phyloP scores from a whole-genome alignment of 1,140 invertebrate species.

The Drosophila obscura region DNA sequence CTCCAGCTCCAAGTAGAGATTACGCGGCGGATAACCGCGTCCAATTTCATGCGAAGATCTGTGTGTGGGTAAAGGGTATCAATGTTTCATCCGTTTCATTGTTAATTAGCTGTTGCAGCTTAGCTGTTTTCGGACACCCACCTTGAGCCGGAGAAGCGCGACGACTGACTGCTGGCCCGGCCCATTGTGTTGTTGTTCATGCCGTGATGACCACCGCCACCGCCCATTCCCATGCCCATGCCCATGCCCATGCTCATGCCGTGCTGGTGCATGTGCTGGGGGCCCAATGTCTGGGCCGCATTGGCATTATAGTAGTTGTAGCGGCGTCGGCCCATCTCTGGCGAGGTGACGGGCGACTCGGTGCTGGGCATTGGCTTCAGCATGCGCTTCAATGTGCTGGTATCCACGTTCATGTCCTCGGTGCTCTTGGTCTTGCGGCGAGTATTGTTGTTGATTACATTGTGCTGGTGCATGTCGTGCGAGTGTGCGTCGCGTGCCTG shows the following conservation, averaged over 20 bases:
- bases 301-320: conserved; percentile 86
- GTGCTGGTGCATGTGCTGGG: conserved; percentile 85
- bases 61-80: conserved; percentile 6
- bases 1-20: conserved; percentile 93
- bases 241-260: conserved; percentile 57
- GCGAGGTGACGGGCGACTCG: conserved; percentile 94
- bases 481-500: conserved; percentile 82
- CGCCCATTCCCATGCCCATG: conserved; percentile 45
- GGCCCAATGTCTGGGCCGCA: conserved; percentile 82
- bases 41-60: conserved; percentile 88
- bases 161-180: conserved; percentile 82
- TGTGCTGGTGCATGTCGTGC: conserved; percentile 84
- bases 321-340: conserved; percentile 92
- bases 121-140: conserved; percentile 57
- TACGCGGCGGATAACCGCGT: conserved; percentile 84
- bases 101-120: background rate
- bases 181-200: conserved; percentile 84
- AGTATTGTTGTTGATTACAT: conserved; percentile 89
- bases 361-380: conserved; percentile 95
- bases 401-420: conserved; percentile 94
- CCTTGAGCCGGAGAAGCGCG: conserved; percentile 84
- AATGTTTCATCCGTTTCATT: background rate
- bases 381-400: conserved; percentile 96
- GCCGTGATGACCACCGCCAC: conserved; percentile 77
- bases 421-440: conserved; percentile 94